These are phyloP conservation scores for Scarus forsteni DNA, from an alignment of 2,797 vertebrate genomes.

Conservation along the genomic window DNA sequence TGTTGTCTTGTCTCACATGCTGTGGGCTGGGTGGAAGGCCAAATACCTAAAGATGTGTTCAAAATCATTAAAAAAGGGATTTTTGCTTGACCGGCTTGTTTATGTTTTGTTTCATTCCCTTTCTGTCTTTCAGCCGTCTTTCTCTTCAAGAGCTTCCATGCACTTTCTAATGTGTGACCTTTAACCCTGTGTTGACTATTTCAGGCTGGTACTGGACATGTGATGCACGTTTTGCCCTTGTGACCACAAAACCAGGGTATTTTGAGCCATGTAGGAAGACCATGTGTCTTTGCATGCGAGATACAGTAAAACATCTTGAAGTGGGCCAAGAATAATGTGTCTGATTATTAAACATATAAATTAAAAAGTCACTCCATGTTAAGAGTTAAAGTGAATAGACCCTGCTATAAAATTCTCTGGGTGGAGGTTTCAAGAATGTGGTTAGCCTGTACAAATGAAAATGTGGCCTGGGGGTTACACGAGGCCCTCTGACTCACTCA, in stretches of 20 bases:
- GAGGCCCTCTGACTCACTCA: no score
- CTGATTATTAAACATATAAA: neutral
- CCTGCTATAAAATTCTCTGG: constrained; percentile 9
- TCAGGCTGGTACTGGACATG: neutral
- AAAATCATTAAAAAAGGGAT: no score
- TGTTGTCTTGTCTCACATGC: no score
- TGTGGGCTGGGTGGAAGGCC: no score
- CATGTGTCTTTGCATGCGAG: neutral
- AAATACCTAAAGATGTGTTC: no score
- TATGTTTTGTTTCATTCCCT: no score
- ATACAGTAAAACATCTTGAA: neutral
- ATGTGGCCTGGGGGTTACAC: no score
- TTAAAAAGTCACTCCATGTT: neutral
- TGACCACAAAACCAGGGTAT: neutral
- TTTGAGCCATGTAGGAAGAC: neutral
- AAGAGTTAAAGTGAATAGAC: constrained; percentile 8
- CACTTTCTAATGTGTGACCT: neutral
- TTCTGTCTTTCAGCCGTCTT: no score
- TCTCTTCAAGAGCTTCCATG: no score
- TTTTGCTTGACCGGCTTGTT: no score
- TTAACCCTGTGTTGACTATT: neutral
- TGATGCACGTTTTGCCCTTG: neutral
- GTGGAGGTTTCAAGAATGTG: constrained; percentile 12
- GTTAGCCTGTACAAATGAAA: neutral
- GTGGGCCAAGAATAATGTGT: neutral